phyloP scores from a whole-genome alignment of 2,888 invertebrate species.

The Dryobotodes eremita region DNA sequence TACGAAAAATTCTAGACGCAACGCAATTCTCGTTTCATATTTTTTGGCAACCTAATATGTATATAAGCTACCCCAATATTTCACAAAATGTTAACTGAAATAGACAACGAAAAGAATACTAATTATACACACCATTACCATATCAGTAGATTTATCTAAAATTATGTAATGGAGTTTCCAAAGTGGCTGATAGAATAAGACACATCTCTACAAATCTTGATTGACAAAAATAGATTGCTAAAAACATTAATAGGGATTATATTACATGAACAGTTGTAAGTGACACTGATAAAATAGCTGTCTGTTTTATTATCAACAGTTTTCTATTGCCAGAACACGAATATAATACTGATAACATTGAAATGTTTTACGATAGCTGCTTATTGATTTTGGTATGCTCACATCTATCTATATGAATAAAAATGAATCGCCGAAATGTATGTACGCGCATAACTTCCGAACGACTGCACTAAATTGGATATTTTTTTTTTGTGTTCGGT shows the following conservation, averaged over 20 bases:
- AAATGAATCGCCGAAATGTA: no score
- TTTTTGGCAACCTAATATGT: neutral
- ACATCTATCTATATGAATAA: no score
- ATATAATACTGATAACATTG: constrained; percentile 59
- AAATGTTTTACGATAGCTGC: constrained; percentile 51
- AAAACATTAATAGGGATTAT: constrained; percentile 37
- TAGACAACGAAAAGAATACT: constrained; percentile 25
- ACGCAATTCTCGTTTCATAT: neutral
- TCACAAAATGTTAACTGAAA: constrained; percentile 1
- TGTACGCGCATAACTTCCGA: no score
- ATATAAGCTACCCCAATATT: constrained; percentile 15
- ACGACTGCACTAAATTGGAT: no score
- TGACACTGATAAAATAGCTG: constrained; percentile 61
- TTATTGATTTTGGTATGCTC: constrained; percentile 52
- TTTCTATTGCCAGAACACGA: constrained; percentile 58
- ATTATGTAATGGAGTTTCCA: constrained; percentile 28
- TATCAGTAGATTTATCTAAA: constrained; percentile 25
- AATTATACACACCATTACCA: constrained; percentile 37
- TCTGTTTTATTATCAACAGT: constrained; percentile 50
- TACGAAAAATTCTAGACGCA: neutral
- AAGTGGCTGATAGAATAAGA: constrained; percentile 33
- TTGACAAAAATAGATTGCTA: constrained; percentile 51
- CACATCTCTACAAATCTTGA: constrained; percentile 28
- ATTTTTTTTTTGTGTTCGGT: no score
- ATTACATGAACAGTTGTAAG: constrained; percentile 36